Evolutionary conservation across 2,888 invertebrate species (phyloP).

Genomic region (Cacoxenus indagator): DNA sequence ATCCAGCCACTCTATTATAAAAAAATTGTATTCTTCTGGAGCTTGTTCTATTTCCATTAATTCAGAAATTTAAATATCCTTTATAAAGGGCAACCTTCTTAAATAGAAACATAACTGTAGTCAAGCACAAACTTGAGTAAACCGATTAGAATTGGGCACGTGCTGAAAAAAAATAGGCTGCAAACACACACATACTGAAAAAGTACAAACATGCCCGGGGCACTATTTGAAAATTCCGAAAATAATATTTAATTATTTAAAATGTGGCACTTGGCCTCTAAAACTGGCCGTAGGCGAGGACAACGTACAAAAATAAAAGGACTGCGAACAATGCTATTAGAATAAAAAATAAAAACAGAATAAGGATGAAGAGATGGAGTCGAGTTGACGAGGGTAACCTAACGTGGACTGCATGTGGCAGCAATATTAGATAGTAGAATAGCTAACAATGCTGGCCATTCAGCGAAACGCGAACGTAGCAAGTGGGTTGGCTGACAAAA

Average conservation of each 20-base stretch:
- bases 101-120: too few species aligned
- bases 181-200: neutral
- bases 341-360: neutral
- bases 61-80: too few species aligned
- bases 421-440: neutral
- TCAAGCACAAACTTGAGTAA: too few species aligned
- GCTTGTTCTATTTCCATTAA: too few species aligned
- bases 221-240: neutral
- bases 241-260: slow-evolving; percentile 7
- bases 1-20: too few species aligned
- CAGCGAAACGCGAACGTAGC: neutral
- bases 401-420: neutral
- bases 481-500: too few species aligned
- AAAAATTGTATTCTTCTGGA: too few species aligned
- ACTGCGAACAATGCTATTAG: neutral
- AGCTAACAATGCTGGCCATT: neutral
- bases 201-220: neutral
- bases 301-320: neutral
- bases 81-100: too few species aligned
- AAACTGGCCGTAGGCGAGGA: neutral
- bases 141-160: too few species aligned
- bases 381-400: neutral
- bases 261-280: neutral
- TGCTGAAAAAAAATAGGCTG: too few species aligned
- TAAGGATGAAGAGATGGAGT: neutral